These are phyloP conservation scores for Phainopepla nitens DNA, from an alignment of 2,113 vertebrate genomes.

Conservation along the genomic window DNA sequence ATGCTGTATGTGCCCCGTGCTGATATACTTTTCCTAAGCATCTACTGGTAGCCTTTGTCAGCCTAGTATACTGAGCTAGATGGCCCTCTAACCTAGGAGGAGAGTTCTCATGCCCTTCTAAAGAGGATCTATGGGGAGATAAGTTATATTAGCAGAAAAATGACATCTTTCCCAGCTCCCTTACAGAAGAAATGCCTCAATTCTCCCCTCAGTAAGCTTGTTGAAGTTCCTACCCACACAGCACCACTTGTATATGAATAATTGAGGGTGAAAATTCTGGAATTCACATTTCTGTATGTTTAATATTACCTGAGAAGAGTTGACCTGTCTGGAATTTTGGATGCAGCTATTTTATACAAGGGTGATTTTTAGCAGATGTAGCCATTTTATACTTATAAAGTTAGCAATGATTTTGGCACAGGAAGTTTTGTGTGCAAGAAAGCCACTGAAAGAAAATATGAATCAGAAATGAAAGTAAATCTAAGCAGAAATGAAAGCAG, in stretches of 20 bases:
- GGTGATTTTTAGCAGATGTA: background rate
- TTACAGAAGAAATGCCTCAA: background rate
- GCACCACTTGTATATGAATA: background rate
- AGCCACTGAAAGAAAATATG: background rate
- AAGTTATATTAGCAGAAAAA: background rate
- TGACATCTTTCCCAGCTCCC: background rate
- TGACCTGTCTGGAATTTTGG: background rate
- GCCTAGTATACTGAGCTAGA: background rate
- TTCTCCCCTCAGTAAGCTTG: background rate
- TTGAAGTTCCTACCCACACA: rapidly evolving
- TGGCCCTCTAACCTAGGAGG: background rate
- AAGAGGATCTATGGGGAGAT: background rate
- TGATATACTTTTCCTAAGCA: background rate
- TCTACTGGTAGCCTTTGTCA: background rate
- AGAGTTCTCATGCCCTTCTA: background rate
- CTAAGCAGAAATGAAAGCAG: background rate
- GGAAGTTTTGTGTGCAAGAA: background rate
- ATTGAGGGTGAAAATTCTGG: background rate
- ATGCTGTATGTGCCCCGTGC: background rate
- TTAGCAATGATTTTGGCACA: background rate
- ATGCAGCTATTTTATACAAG: background rate
- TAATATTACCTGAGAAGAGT: background rate
- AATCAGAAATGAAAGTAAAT: background rate
- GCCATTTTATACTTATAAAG: background rate
- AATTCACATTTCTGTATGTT: background rate